Conservation (phyloP, 2,113 vertebrate genomes). For the Rhinopomastus cyanomelas region DNA sequence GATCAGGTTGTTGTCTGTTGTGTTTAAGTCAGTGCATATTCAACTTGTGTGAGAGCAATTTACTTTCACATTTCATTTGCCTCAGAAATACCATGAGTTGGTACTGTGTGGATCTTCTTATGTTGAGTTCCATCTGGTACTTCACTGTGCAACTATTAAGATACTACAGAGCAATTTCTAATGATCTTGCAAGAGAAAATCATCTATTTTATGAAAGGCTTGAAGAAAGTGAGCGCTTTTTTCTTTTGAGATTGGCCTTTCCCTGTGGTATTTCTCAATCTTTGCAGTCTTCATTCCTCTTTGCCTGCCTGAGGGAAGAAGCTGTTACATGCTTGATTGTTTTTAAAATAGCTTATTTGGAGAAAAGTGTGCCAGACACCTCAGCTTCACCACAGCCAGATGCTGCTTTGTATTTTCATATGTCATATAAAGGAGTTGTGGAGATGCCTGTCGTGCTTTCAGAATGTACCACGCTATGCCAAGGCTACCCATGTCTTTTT, state of each 20-base stretch:
- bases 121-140: neutral
- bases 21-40: neutral
- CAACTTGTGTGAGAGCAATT: neutral
- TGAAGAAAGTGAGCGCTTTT: neutral
- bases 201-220: neutral
- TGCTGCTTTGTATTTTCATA: neutral
- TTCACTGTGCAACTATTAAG: neutral
- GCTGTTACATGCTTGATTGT: constrained; percentile 15
- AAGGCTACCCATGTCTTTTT: neutral
- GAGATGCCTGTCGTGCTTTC: neutral
- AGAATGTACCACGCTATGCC: neutral
- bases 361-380: neutral
- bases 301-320: constrained; percentile 39
- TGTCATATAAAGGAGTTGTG: neutral
- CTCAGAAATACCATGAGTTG: neutral
- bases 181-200: neutral
- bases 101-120: neutral
- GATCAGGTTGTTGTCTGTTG: neutral
- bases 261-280: neutral
- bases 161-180: neutral
- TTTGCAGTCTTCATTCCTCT: neutral
- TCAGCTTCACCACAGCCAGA: neutral
- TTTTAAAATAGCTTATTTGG: neutral
- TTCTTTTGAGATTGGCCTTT: neutral
- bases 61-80: neutral